phyloP scores from a whole-genome alignment of 2,888 invertebrate species.

The Dasypolia templi region DNA sequence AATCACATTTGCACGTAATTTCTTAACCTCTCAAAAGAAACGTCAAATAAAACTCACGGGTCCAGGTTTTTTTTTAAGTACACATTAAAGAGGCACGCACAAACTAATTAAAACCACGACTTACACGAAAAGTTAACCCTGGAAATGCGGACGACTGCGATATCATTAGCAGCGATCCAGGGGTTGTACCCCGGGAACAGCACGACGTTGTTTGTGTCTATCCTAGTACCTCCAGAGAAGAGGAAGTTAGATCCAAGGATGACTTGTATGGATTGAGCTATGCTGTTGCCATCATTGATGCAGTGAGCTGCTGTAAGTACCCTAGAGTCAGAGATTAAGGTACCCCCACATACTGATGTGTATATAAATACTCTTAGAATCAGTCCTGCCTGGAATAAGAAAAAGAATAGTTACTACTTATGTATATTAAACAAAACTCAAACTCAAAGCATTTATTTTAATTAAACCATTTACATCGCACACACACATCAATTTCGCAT shows the following conservation, averaged over 20 bases:
- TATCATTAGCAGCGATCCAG: conserved; percentile 70
- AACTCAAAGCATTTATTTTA: too few relatives aligned
- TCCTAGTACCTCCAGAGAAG: conserved; percentile 74
- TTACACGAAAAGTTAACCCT: conserved; percentile 69
- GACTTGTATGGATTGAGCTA: conserved; percentile 67
- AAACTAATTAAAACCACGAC: conserved; percentile 34
- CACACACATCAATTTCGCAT: too few relatives aligned
- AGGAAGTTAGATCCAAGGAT: conserved; percentile 74
- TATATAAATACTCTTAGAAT: conserved; percentile 66
- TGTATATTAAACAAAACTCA: too few relatives aligned
- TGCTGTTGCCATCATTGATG: conserved; percentile 69
- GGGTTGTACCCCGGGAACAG: conserved; percentile 72
- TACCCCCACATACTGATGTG: conserved; percentile 73
- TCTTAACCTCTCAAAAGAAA: too few relatives aligned
- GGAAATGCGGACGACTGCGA: conserved; percentile 70
- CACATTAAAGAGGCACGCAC: background rate
- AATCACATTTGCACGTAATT: background rate
- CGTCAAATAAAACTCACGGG: too few relatives aligned
- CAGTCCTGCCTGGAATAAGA: conserved; percentile 71
- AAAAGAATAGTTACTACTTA: background rate
- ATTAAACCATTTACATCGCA: too few relatives aligned
- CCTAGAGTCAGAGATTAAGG: conserved; percentile 68
- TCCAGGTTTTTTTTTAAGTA: background rate
- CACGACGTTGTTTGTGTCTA: conserved; percentile 62
- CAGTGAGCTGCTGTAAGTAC: conserved; percentile 76